A percentile compares a stretch with the other conserved stretches of the same genome.
phyloP scores from a whole-genome alignment of 2,113 vertebrate species.

The Hippocampus mohnikei region DNA sequence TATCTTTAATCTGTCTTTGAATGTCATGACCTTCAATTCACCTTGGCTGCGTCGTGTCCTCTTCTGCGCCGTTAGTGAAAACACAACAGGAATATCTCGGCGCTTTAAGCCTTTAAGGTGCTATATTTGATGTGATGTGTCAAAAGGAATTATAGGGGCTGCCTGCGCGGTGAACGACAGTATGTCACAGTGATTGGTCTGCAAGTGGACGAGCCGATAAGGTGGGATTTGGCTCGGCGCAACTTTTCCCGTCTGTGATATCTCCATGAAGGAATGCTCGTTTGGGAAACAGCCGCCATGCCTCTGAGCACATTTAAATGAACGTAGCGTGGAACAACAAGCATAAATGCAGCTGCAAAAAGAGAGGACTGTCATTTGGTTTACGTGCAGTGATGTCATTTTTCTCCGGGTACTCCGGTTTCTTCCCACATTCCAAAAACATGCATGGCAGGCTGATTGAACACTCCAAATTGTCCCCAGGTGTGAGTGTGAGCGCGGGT shows the following conservation, averaged over 20 bases:
- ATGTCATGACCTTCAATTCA: neutral
- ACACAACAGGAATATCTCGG: neutral
- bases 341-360: slow-evolving; percentile 43
- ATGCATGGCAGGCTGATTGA: too few relatives aligned
- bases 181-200: slow-evolving; percentile 9
- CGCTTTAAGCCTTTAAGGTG: slow-evolving; percentile 12
- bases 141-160: slow-evolving; percentile 17
- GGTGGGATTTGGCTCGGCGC: slow-evolving; percentile 12
- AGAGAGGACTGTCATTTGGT: slow-evolving; percentile 46
- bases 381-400: slow-evolving; percentile 47
- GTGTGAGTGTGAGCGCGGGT: too few relatives aligned
- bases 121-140: slow-evolving; percentile 16
- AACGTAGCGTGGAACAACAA: slow-evolving; percentile 50
- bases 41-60: neutral
- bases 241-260: slow-evolving; percentile 28
- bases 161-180: slow-evolving; percentile 4
- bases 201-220: neutral
- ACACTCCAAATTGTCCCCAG: too few relatives aligned
- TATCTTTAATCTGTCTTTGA: neutral
- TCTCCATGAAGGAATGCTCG: slow-evolving; percentile 52
- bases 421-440: too few relatives aligned
- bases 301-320: slow-evolving; percentile 51
- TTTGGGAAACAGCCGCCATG: slow-evolving; percentile 41
- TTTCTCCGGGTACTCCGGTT: neutral
- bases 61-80: neutral